Conservation (phyloP, 2,113 vertebrate genomes). For the Oenanthe melanoleuca region DNA sequence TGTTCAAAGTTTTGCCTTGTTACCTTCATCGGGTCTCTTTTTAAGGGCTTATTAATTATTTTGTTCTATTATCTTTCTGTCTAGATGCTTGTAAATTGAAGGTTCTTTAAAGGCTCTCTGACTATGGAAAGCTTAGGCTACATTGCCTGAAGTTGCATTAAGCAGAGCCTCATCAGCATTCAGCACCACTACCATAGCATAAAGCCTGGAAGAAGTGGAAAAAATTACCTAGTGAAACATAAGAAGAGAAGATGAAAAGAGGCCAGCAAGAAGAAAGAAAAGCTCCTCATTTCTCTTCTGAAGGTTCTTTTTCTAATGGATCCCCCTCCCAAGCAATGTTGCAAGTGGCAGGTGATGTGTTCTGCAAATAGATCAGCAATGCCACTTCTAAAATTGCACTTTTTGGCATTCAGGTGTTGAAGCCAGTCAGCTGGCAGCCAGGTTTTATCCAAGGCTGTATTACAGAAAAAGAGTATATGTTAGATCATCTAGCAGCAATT, state of each 20-base stretch:
- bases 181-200: not conserved
- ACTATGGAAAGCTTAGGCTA: slow-evolving; percentile 23
- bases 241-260: slow-evolving; percentile 57
- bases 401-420: slow-evolving; percentile 40
- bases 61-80: not conserved
- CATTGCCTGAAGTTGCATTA: not conserved
- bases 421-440: slow-evolving; percentile 30
- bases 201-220: slow-evolving; percentile 28
- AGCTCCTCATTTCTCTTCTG: not conserved
- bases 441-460: slow-evolving; percentile 5
- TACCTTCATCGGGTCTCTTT: not conserved
- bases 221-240: slow-evolving; percentile 31
- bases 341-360: not conserved
- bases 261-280: slow-evolving; percentile 29
- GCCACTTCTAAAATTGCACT: slow-evolving; percentile 51
- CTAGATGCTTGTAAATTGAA: not conserved
- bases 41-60: not conserved
- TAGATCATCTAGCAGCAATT: slow-evolving; percentile 64
- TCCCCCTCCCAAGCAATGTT: slow-evolving; percentile 24
- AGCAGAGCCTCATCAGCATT: slow-evolving; percentile 47
- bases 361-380: slow-evolving; percentile 65
- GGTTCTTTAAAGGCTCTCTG: not conserved
- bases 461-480: slow-evolving; percentile 10
- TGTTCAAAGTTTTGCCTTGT: not conserved
- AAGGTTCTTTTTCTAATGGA: slow-evolving; percentile 45